phyloP scores from a whole-genome alignment of 2,113 vertebrate genomes.

The Bostrychus sinensis region DNA sequence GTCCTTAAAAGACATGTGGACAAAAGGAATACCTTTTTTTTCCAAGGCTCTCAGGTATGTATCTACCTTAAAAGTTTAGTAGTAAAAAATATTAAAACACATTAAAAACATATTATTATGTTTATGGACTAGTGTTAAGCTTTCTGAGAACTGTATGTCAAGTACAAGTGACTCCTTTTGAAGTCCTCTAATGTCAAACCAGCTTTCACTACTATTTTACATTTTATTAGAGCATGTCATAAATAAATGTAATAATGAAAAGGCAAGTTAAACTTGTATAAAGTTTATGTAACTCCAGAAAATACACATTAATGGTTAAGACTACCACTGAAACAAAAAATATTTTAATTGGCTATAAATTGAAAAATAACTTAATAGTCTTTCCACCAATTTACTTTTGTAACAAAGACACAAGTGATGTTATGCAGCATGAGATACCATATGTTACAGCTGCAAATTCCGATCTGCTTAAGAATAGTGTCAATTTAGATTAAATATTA shows the following conservation, averaged over 20 bases:
- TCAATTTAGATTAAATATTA: neutral
- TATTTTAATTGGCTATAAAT: too few species aligned
- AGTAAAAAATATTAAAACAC: neutral
- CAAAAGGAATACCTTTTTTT: conserved; percentile 7
- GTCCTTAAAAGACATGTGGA: neutral
- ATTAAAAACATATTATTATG: neutral
- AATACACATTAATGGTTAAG: neutral
- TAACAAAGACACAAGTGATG: too few species aligned
- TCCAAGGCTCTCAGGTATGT: neutral
- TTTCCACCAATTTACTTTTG: too few species aligned
- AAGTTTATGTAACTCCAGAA: neutral
- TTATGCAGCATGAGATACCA: too few species aligned
- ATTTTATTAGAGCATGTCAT: neutral
- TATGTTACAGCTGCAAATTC: too few species aligned
- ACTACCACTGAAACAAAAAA: neutral
- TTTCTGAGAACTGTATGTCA: neutral
- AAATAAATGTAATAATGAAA: too few species aligned
- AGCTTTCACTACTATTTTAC: neutral
- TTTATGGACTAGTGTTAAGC: neutral
- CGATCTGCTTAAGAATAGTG: too few species aligned
- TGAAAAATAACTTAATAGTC: too few species aligned
- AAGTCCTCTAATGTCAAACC: neutral
- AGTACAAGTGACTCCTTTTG: neutral
- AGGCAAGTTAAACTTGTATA: too few species aligned
- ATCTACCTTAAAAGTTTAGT: neutral